These are phyloP conservation scores for Cepaea hortensis DNA, from an alignment of 2,888 invertebrate genomes.

Conservation along the genomic window DNA sequence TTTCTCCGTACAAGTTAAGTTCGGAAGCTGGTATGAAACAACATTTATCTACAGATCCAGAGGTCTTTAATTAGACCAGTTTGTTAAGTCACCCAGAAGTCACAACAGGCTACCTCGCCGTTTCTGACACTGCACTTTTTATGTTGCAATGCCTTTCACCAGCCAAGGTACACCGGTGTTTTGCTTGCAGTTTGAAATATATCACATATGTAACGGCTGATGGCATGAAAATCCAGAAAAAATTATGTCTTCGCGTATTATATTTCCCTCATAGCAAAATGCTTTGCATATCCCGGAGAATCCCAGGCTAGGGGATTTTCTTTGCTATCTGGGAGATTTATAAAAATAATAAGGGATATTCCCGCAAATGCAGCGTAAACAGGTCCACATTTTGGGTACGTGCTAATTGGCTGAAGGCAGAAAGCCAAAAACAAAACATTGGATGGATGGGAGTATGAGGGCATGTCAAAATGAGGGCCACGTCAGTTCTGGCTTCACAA, in stretches of 20 bases:
- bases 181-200: constrained; percentile 1
- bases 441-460: not conserved
- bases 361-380: constrained; percentile 10
- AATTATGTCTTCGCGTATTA: not conserved
- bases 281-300: not conserved
- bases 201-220: not conserved
- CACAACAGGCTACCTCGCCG: not conserved
- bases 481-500: too few relatives aligned
- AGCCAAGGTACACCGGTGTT: not conserved
- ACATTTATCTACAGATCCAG: too few relatives aligned
- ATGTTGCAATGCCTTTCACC: not conserved
- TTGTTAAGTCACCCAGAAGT: too few relatives aligned
- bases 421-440: not conserved
- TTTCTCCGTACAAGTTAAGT: too few relatives aligned
- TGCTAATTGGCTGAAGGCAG: not conserved
- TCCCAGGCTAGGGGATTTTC: not conserved
- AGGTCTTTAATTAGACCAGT: too few relatives aligned
- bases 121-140: not conserved
- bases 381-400: not conserved
- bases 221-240: not conserved
- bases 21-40: too few relatives aligned
- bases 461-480: not conserved
- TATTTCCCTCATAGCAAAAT: not conserved
- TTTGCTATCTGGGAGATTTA: not conserved
- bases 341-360: constrained; percentile 18